Evolutionary conservation across 2,113 vertebrate genomes (phyloP), one percentile per base, ranked within the genome.

Genomic region (Ailuropoda melanoleuca): DNA sequence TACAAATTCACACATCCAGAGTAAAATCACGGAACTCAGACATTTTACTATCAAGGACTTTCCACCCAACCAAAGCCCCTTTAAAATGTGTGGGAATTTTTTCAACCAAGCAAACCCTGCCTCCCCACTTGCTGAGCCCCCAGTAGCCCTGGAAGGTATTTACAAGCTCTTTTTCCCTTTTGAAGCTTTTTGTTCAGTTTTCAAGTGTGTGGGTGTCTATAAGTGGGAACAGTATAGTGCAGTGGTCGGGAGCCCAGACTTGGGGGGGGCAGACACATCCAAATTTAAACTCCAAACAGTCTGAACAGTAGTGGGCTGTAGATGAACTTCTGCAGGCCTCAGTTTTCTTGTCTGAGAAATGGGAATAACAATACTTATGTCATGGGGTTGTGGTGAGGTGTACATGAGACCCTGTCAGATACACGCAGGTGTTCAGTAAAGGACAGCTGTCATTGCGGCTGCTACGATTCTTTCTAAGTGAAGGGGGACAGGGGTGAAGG

Each of bases 261-360:
- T 14, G 43, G 62, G 39, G 8, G 80, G 46, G 12, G 56, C 3
- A 10, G 19, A 82, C 7, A 92, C 64, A 64, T 4, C 3, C 13
- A 39, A 39, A 21, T 39, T 31, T 74, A 58, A 95, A 81, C 37
- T 62, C 56, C 58, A 56, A 86, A 78, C 9, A 24, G 11, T 46
- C 6, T 62, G 84, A 93, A 75, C 74, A 43, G 39, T 37, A 80
- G 62, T 46, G 58, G 29, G 26, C 10, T 48, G 5, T 18, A 75
- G 56, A 50, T 60, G 4, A 62, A 39, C 62, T 60, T 93, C 58
- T 39, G 19, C 8, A 34, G 56, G 55, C 23, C 39, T 93, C 29
- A 53, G 23, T 86, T 82, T 86, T 93, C 80, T 56, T 70, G 75
- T 70, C 18, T 89, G 55, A 53, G 78, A 88, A 96, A 75, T 39